Evolutionary conservation across 2,113 vertebrate genomes (phyloP).

Genomic region (Eleginops maclovinus): DNA sequence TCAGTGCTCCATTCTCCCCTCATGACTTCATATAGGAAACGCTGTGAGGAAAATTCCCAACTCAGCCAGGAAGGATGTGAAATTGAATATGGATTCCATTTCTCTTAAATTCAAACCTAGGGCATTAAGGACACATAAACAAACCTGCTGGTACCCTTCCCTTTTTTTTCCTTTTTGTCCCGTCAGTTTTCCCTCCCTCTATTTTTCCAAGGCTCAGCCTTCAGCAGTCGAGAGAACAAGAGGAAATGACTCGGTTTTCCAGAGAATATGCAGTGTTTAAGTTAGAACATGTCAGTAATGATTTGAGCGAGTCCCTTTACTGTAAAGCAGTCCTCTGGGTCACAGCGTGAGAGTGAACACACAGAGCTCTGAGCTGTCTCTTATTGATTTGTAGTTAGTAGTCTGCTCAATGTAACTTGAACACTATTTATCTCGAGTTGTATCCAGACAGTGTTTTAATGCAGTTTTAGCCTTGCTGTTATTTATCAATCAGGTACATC

Average conservation of each 20-base stretch:
- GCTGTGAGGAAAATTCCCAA: slow-evolving; percentile 65
- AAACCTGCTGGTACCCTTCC: slow-evolving; percentile 43
- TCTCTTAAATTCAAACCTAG: slow-evolving; percentile 66
- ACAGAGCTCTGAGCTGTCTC: slow-evolving; percentile 17
- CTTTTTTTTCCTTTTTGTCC: slow-evolving; percentile 41
- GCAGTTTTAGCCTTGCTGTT: not conserved
- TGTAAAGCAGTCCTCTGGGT: slow-evolving; percentile 42
- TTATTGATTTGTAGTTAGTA: slow-evolving; percentile 14
- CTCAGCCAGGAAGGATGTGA: slow-evolving; percentile 73
- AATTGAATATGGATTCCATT: slow-evolving; percentile 74
- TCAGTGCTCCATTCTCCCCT: slow-evolving; percentile 40
- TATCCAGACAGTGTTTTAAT: not conserved
- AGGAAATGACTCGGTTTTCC: slow-evolving; percentile 74
- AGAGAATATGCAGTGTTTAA: slow-evolving; percentile 65
- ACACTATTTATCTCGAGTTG: slow-evolving; percentile 5
- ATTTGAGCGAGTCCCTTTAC: slow-evolving; percentile 66
- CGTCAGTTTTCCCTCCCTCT: slow-evolving; percentile 44
- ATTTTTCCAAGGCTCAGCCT: slow-evolving; percentile 70
- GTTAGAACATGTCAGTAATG: slow-evolving; percentile 75
- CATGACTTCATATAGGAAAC: slow-evolving; percentile 75
- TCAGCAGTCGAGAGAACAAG: slow-evolving; percentile 55
- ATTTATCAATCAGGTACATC: too few relatives aligned
- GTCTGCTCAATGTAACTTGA: slow-evolving; percentile 39
- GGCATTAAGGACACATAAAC: slow-evolving; percentile 71
- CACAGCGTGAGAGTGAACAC: slow-evolving; percentile 27